phyloP scores from a whole-genome alignment of 2,113 vertebrate species.

The human region DNA sequence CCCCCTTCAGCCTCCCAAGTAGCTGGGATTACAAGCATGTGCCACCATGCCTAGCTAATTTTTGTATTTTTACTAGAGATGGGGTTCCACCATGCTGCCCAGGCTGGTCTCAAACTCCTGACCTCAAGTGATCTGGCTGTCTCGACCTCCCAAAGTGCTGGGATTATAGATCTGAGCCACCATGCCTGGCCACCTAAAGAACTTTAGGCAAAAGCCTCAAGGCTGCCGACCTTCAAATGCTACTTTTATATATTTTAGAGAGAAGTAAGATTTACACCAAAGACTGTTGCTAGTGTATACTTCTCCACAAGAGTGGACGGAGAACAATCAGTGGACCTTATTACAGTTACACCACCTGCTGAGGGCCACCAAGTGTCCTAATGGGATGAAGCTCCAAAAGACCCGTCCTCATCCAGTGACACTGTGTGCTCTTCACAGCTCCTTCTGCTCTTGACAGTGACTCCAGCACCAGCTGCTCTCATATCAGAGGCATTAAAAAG shows the following conservation, averaged over 20 bases:
- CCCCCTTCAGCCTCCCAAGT: no score
- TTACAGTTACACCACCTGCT: background rate
- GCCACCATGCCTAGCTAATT: no score
- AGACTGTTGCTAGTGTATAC: background rate
- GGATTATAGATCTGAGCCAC: no score
- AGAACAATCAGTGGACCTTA: background rate
- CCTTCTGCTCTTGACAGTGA: background rate
- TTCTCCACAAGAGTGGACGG: background rate
- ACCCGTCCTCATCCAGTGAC: background rate
- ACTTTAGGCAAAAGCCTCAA: slow-evolving; percentile 35
- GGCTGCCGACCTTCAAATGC: background rate
- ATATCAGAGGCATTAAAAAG: background rate
- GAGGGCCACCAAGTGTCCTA: background rate
- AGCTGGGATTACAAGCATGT: no score
- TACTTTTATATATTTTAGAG: background rate
- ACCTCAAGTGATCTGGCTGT: no score
- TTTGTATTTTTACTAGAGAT: background rate
- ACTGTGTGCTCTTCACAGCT: background rate
- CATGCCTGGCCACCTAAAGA: background rate
- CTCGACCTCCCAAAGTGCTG: no score
- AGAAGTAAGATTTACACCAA: background rate
- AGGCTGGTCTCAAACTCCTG: no score
- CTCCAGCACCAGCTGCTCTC: background rate
- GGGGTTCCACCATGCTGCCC: no score
- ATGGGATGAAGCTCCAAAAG: background rate